Evolutionary conservation across 2,888 invertebrate genomes (phyloP).

Genomic region (Palloptera scutellata): DNA sequence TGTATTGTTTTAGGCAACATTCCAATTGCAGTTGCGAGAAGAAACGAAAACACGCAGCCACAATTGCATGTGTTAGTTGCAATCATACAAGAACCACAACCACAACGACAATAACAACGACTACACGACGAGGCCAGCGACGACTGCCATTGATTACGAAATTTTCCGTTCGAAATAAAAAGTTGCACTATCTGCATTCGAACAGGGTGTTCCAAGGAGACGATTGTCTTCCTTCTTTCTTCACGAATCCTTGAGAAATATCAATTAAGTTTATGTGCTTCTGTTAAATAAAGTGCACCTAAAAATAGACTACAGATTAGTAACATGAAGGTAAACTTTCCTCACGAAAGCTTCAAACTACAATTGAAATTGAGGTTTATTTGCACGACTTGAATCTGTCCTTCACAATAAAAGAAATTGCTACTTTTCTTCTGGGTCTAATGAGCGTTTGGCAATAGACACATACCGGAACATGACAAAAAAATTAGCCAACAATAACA

Average conservation of each 20-base stretch:
- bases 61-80: too few species aligned
- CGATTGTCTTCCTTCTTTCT: too few species aligned
- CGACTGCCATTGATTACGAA: too few species aligned
- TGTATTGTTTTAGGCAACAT: slow-evolving; percentile 33
- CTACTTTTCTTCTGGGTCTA: slow-evolving; percentile 19
- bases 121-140: too few species aligned
- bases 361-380: too few species aligned
- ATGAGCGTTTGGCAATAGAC: slow-evolving; percentile 2
- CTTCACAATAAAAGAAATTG: slow-evolving; percentile 19
- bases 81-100: too few species aligned
- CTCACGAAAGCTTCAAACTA: background rate
- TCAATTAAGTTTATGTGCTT: too few species aligned
- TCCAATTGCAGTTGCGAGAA: slow-evolving; percentile 29
- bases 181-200: too few species aligned
- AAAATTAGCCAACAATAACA: background rate
- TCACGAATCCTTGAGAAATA: too few species aligned
- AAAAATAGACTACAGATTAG: slow-evolving; percentile 1
- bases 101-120: too few species aligned
- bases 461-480: slow-evolving; percentile 7
- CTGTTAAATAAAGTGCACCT: background rate
- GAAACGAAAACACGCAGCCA: background rate
- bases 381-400: background rate
- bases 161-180: too few species aligned
- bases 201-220: too few species aligned
- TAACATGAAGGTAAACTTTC: background rate